Conservation (phyloP, 2,113 vertebrate genomes). For the Numenius arquata region DNA sequence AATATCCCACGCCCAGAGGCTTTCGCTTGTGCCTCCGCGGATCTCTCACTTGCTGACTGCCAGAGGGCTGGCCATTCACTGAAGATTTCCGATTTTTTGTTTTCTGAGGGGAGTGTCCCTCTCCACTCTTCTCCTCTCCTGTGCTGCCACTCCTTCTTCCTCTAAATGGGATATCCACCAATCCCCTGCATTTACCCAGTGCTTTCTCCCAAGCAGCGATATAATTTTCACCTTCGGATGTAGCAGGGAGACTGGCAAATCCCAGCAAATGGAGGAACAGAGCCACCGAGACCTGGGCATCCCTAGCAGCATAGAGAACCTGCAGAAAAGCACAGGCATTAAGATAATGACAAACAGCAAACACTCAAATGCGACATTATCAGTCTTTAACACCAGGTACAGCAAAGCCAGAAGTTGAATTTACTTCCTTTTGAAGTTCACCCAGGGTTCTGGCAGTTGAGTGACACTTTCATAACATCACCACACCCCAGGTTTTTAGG, state of each 20-base stretch:
- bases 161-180: slow-evolving; percentile 90
- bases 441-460: not conserved
- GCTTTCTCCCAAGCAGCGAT: slow-evolving; percentile 71
- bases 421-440: not conserved
- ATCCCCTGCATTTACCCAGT: slow-evolving; percentile 80
- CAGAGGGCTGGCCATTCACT: slow-evolving; percentile 65
- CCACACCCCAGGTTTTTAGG: not conserved
- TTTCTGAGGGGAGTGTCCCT: slow-evolving; percentile 65
- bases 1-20: slow-evolving; percentile 90
- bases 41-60: slow-evolving; percentile 84
- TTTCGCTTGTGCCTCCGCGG: slow-evolving; percentile 88
- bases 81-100: slow-evolving; percentile 63
- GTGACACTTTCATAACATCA: not conserved
- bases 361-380: not conserved
- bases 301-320: slow-evolving; percentile 90
- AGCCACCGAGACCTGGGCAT: slow-evolving; percentile 91
- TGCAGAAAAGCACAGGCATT: slow-evolving; percentile 53
- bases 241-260: slow-evolving; percentile 56
- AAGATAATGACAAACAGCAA: not conserved
- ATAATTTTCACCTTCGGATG: not conserved
- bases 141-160: slow-evolving; percentile 62
- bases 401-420: not conserved
- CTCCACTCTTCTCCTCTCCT: slow-evolving; percentile 70
- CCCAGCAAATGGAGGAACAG: slow-evolving; percentile 89
- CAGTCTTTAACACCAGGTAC: not conserved